These are phyloP conservation scores for Halichoerus grypus DNA, from an alignment of 2,113 vertebrate genomes.

Conservation along the genomic window DNA sequence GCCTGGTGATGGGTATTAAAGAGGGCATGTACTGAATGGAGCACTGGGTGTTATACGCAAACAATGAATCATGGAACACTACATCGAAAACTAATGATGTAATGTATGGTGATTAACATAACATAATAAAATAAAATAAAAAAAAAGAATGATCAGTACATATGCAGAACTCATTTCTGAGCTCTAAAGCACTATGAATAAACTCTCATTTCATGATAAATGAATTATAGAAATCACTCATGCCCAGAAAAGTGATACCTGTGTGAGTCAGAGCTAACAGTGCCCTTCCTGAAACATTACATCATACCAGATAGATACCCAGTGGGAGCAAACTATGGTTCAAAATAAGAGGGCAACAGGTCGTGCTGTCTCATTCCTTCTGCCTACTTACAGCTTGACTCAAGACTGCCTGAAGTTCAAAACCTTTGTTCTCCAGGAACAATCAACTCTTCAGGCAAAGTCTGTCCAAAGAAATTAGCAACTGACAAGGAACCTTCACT, in stretches of 20 bases:
- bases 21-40: too few relatives aligned
- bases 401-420: background rate
- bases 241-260: background rate
- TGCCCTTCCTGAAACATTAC: background rate
- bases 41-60: too few relatives aligned
- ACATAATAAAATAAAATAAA: too few relatives aligned
- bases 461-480: constrained; percentile 9
- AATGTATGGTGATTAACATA: too few relatives aligned
- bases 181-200: background rate
- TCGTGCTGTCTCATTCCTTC: background rate
- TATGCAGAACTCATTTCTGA: background rate
- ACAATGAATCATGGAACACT: too few relatives aligned
- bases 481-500: background rate
- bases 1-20: too few relatives aligned
- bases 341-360: background rate
- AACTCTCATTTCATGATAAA: background rate
- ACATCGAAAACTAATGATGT: too few relatives aligned
- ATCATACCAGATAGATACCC: background rate
- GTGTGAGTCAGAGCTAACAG: background rate
- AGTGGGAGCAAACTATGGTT: background rate
- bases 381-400: background rate
- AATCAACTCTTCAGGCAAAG: background rate
- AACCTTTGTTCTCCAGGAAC: constrained; percentile 13
- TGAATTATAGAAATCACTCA: background rate
- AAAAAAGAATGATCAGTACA: background rate